phyloP scores from a whole-genome alignment of 2,888 invertebrate genomes.

The Papilio protenor region DNA sequence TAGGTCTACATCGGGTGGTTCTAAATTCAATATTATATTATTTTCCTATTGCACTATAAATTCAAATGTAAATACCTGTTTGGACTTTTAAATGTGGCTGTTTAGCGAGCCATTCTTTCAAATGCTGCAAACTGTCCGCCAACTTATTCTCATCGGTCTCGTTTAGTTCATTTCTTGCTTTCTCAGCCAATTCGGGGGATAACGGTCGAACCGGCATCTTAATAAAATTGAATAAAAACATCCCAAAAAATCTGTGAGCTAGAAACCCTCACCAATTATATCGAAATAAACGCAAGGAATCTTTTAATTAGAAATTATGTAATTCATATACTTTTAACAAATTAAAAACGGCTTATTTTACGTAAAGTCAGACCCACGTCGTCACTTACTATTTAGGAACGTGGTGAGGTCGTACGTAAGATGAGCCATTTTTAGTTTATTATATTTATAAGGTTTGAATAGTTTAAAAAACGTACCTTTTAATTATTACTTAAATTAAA shows the following conservation, averaged over 20 bases:
- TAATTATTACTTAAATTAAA: conserved; percentile 20
- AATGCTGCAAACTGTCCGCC: conserved; percentile 74
- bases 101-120: conserved; percentile 84
- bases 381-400: background rate
- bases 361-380: background rate
- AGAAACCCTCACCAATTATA: background rate
- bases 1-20: background rate
- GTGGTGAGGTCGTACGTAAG: background rate
- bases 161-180: conserved; percentile 79
- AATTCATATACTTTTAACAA: background rate
- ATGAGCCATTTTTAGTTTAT: background rate
- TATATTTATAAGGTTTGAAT: background rate
- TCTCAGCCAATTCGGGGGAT: conserved; percentile 63
- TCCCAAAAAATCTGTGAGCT: background rate
- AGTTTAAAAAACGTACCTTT: conserved; percentile 20
- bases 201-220: conserved; percentile 65
- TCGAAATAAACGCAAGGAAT: background rate
- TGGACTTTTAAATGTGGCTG: conserved; percentile 82
- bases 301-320: background rate
- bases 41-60: background rate
- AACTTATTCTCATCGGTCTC: conserved; percentile 78
- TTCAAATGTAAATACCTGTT: conserved; percentile 57
- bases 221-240: background rate
- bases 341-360: background rate
- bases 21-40: background rate